Conservation (phyloP, 2,888 invertebrate genomes). For the Melanargia galathea region DNA sequence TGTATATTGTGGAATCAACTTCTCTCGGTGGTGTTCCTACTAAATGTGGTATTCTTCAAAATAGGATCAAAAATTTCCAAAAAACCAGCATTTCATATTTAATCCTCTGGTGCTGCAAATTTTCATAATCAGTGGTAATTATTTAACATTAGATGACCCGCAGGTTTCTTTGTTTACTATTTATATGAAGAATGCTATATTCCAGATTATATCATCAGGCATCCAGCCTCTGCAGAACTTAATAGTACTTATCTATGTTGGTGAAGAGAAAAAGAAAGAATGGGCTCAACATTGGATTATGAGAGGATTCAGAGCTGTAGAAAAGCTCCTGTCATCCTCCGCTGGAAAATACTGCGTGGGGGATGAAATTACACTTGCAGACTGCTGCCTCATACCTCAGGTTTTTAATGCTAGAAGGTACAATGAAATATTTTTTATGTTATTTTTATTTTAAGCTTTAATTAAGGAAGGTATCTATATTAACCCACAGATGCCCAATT, state of each 20-base stretch:
- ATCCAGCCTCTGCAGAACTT: slow-evolving; percentile 98
- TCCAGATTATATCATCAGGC: slow-evolving; percentile 91
- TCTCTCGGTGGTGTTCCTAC: too few species aligned
- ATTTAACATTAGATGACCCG: neutral
- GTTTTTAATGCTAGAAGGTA: slow-evolving; percentile 96
- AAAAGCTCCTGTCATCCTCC: slow-evolving; percentile 90
- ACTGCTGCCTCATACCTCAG: slow-evolving; percentile 97
- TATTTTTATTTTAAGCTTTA: neutral
- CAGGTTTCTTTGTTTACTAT: neutral
- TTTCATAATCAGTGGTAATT: too few species aligned
- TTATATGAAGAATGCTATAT: slow-evolving; percentile 22
- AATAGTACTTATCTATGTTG: slow-evolving; percentile 92
- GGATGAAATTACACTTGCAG: slow-evolving; percentile 96
- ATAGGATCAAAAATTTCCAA: too few species aligned
- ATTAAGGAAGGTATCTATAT: too few species aligned
- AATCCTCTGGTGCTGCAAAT: too few species aligned
- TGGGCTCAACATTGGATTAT: slow-evolving; percentile 98
- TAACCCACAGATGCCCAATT: too few species aligned
- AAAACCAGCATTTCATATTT: too few species aligned
- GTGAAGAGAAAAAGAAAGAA: slow-evolving; percentile 93
- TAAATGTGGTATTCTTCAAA: too few species aligned
- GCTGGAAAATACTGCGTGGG: slow-evolving; percentile 97
- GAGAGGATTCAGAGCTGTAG: slow-evolving; percentile 94
- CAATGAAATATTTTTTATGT: neutral
- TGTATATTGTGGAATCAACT: too few species aligned